Evolutionary conservation across 1,140 invertebrate species (phyloP).

Genomic region (Leptopilina boulardi): DNA sequence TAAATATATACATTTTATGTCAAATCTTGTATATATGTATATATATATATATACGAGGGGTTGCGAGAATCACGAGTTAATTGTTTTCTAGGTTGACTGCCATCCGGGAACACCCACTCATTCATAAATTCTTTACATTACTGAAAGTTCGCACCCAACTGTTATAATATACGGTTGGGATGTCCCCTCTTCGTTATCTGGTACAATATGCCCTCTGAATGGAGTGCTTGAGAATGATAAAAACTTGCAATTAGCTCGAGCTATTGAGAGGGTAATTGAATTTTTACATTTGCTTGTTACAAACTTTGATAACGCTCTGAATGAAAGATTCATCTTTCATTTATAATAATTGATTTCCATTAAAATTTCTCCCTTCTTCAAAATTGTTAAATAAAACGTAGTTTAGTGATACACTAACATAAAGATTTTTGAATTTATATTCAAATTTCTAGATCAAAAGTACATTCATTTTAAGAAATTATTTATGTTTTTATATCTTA

Average conservation of each 20-base stretch:
- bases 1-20: too few relatives aligned
- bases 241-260: constrained; percentile 24
- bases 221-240: constrained; percentile 10
- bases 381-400: too few relatives aligned
- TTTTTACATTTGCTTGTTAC: constrained; percentile 8
- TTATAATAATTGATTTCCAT: not conserved
- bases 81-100: constrained; percentile 38
- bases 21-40: constrained; percentile 32
- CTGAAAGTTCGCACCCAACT: constrained; percentile 36
- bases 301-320: not conserved
- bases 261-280: not conserved
- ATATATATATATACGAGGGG: too few relatives aligned
- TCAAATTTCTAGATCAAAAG: too few relatives aligned
- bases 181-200: constrained; percentile 23
- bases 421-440: too few relatives aligned
- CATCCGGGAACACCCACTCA: constrained; percentile 39
- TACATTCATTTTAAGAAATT: too few relatives aligned
- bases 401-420: too few relatives aligned
- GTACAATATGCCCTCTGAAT: constrained; percentile 17
- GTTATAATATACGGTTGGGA: not conserved
- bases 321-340: constrained; percentile 7
- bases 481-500: too few relatives aligned
- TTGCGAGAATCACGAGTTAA: constrained; percentile 37
- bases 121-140: constrained; percentile 48
- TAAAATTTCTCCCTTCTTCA: not conserved